A percentile compares a stretch with the other conserved stretches of the same genome.
phyloP scores from a whole-genome alignment of 2,113 vertebrate genomes.

The Brienomyrus longianalis region DNA sequence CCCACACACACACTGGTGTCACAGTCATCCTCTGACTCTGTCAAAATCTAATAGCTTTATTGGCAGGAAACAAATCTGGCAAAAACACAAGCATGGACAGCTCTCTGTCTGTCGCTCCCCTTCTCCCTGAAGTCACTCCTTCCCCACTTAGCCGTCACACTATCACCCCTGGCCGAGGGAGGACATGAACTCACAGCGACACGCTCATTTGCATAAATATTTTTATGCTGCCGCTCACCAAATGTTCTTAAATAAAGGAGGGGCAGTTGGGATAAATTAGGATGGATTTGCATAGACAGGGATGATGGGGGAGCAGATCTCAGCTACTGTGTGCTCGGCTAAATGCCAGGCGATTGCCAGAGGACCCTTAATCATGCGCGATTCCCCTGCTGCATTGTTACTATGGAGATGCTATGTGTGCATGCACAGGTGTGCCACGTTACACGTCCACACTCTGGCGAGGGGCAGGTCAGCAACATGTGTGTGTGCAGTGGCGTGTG shows the following conservation, averaged over 20 bases:
- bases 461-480: neutral
- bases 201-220: neutral
- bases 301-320: neutral
- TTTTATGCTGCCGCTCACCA: neutral
- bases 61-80: constrained; percentile 5
- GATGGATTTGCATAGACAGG: neutral
- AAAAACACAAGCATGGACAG: neutral
- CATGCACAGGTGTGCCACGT: neutral
- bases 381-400: neutral
- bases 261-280: neutral
- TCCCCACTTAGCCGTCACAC: neutral
- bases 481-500: constrained; percentile 1
- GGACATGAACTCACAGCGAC: neutral
- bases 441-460: neutral
- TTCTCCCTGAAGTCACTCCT: neutral
- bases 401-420: neutral
- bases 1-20: neutral
- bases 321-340: neutral
- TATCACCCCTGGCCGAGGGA: neutral
- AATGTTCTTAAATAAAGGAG: constrained; percentile 3
- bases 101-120: neutral
- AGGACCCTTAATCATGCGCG: neutral
- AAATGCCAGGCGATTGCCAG: neutral
- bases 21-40: neutral
- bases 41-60: neutral